Evolutionary conservation across 2,888 invertebrate species (phyloP).

Genomic region (Uloborus plumipes): DNA sequence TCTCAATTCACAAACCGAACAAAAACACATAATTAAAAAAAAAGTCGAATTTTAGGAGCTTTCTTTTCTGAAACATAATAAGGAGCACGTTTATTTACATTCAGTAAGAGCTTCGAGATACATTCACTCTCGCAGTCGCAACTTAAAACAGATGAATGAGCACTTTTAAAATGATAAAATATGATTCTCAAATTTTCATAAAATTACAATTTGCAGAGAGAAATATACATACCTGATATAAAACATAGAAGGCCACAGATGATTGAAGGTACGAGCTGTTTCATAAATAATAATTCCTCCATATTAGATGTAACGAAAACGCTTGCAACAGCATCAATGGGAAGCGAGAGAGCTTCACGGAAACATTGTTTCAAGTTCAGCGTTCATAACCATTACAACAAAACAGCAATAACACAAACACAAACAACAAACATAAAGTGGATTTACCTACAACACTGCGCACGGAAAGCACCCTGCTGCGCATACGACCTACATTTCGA

Average conservation of each 20-base stretch:
- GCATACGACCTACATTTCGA: background rate
- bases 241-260: conserved; percentile 62
- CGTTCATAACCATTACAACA: conserved; percentile 37
- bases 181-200: no score
- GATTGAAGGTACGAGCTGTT: conserved; percentile 58
- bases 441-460: conserved; percentile 50
- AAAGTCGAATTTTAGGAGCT: no score
- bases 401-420: conserved; percentile 51
- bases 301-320: conserved; percentile 34
- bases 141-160: no score
- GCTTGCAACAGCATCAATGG: conserved; percentile 40
- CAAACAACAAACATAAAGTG: conserved; percentile 45
- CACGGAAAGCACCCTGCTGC: conserved; percentile 50
- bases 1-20: no score
- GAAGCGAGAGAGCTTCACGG: conserved; percentile 30
- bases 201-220: background rate
- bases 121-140: no score
- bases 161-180: no score
- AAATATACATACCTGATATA: conserved; percentile 46
- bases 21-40: no score
- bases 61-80: no score
- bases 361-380: conserved; percentile 40
- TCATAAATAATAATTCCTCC: conserved; percentile 52
- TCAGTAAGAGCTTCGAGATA: no score
- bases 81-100: no score